A percentile compares a stretch with the other conserved stretches of the same genome.
These are phyloP conservation scores for Osedax frankpressi DNA, from an alignment of 2,888 invertebrate species.

Conservation along the genomic window DNA sequence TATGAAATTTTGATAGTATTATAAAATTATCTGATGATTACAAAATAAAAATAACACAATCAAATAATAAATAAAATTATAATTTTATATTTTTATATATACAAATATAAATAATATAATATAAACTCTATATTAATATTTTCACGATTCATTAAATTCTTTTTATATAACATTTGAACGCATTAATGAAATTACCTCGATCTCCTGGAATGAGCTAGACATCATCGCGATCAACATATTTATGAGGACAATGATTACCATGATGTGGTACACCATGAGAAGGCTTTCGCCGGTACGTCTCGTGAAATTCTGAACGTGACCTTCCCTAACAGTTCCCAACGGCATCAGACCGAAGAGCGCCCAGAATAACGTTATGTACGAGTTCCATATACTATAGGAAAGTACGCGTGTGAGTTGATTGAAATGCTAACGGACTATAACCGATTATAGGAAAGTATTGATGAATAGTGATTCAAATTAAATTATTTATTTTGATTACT, in stretches of 20 bases:
- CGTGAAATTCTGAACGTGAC: constrained; percentile 44
- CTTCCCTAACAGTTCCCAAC: constrained; percentile 40
- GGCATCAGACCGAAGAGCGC: constrained; percentile 47
- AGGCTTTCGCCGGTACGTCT: constrained; percentile 45
- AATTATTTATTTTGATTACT: too few species aligned
- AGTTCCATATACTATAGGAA: constrained; percentile 45
- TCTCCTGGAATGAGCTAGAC: constrained; percentile 49
- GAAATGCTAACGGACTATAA: too few species aligned
- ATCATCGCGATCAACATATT: constrained; percentile 51
- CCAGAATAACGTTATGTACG: constrained; percentile 48
- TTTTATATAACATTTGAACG: too few species aligned
- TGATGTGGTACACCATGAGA: constrained; percentile 47
- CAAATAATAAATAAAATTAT: not conserved
- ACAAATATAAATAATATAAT: not conserved
- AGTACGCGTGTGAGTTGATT: too few species aligned
- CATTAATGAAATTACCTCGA: too few species aligned
- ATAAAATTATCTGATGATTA: too few species aligned
- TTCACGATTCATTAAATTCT: too few species aligned
- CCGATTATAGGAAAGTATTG: not conserved
- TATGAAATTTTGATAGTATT: too few species aligned
- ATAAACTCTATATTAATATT: too few species aligned
- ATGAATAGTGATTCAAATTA: not conserved
- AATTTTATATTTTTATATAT: not conserved
- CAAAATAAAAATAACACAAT: not conserved
- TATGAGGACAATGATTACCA: constrained; percentile 49